Conservation (phyloP, 2,888 invertebrate species). For the Octodonta nipae region DNA sequence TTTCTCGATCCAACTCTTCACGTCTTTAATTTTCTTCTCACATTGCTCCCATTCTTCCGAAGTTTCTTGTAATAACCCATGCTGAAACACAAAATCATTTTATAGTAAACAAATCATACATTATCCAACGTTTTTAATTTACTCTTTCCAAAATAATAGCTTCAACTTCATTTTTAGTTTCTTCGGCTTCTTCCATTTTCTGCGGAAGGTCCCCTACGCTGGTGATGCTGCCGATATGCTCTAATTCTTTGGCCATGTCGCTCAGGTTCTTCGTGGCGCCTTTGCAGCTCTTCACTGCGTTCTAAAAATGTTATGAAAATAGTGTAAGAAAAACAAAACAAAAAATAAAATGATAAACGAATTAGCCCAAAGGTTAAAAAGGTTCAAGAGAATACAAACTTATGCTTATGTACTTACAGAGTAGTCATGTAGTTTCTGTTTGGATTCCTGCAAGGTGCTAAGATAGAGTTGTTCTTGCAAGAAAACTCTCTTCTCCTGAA, state of each 20-base stretch:
- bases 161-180: slow-evolving; percentile 73
- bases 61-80: slow-evolving; percentile 76
- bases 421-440: slow-evolving; percentile 77
- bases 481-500: slow-evolving; percentile 67
- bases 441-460: slow-evolving; percentile 65
- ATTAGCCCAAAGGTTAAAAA: slow-evolving; percentile 3
- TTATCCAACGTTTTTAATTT: slow-evolving; percentile 22
- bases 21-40: slow-evolving; percentile 84
- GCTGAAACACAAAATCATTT: slow-evolving; percentile 41
- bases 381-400: not conserved
- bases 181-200: slow-evolving; percentile 75
- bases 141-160: slow-evolving; percentile 75
- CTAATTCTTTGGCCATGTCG: slow-evolving; percentile 84
- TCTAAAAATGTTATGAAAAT: slow-evolving; percentile 45
- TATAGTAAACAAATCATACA: slow-evolving; percentile 1
- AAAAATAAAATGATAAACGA: no score
- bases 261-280: slow-evolving; percentile 73
- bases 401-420: slow-evolving; percentile 45
- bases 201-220: slow-evolving; percentile 74
- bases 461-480: slow-evolving; percentile 65
- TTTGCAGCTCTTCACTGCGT: slow-evolving; percentile 79
- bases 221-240: slow-evolving; percentile 69
- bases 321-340: slow-evolving; percentile 5
- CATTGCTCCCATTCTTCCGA: slow-evolving; percentile 94
- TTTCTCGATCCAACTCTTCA: slow-evolving; percentile 79